phyloP scores from a whole-genome alignment of 2,888 invertebrate genomes.

The Platycheirus albimanus region DNA sequence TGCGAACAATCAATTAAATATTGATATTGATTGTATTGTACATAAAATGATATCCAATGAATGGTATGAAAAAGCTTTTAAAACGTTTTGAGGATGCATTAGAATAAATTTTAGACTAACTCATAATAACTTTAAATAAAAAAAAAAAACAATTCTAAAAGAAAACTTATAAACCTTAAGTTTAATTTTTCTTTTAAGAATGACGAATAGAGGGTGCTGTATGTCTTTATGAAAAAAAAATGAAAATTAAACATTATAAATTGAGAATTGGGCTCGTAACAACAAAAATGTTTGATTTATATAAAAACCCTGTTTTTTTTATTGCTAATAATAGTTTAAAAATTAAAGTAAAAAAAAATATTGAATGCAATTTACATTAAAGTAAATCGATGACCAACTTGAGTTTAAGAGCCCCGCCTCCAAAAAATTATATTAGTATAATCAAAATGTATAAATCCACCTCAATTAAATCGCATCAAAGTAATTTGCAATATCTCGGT shows the following conservation, averaged over 20 bases:
- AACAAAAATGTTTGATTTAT: not conserved
- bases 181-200: not conserved
- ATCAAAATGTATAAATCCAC: slow-evolving; percentile 18
- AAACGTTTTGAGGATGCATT: slow-evolving; percentile 28
- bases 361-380: not conserved
- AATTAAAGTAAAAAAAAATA: too few relatives aligned
- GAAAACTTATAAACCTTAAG: slow-evolving; percentile 3
- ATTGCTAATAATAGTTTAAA: not conserved
- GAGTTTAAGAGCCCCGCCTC: slow-evolving; percentile 28
- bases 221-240: slow-evolving; percentile 1
- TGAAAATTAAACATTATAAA: not conserved
- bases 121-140: slow-evolving; percentile 10
- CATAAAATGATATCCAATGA: slow-evolving; percentile 35
- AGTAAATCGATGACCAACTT: slow-evolving; percentile 12
- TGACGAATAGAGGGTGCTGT: slow-evolving; percentile 26
- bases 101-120: not conserved
- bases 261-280: not conserved
- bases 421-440: not conserved
- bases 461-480: not conserved
- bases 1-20: slow-evolving; percentile 33
- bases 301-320: too few relatives aligned
- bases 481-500: slow-evolving; percentile 22
- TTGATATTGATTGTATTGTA: slow-evolving; percentile 31
- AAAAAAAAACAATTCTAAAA: not conserved
- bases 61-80: slow-evolving; percentile 60